Evolutionary conservation across 1,140 invertebrate genomes (phyloP).

Genomic region (Araneus ventricosus): DNA sequence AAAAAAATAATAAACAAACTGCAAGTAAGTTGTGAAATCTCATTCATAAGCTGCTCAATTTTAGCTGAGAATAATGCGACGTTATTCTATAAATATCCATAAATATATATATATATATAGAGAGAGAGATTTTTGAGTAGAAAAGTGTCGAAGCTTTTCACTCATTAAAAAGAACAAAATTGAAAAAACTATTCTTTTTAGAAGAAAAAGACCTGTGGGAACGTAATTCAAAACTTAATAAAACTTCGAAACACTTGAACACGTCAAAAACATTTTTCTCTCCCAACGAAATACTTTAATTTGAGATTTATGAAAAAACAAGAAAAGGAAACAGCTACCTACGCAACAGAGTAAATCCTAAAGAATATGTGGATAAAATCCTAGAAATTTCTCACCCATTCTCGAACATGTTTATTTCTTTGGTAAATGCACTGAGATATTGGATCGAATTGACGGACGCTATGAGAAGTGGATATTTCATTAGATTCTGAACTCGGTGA

Average conservation of each 20-base stretch:
- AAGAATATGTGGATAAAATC: background rate
- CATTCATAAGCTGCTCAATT: too few relatives aligned
- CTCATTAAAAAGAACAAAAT: too few relatives aligned
- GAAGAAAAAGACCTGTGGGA: too few relatives aligned
- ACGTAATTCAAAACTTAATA: background rate
- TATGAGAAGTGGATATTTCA: background rate
- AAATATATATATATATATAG: too few relatives aligned
- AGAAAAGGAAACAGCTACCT: background rate
- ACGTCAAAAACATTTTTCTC: background rate
- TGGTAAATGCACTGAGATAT: background rate
- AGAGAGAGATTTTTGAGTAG: too few relatives aligned
- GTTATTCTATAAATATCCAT: too few relatives aligned
- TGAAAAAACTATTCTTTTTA: too few relatives aligned
- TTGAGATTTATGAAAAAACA: background rate
- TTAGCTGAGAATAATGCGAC: too few relatives aligned
- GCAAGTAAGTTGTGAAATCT: too few relatives aligned
- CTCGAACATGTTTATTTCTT: background rate
- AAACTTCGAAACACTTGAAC: background rate
- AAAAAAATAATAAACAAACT: too few relatives aligned
- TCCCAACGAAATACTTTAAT: background rate
- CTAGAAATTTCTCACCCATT: background rate
- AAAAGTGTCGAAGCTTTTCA: too few relatives aligned
- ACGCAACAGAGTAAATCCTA: background rate
- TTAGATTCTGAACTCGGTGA: background rate
- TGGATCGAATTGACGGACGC: background rate